A percentile compares a stretch with the other conserved stretches of the same genome.
These are phyloP conservation scores for Boleophthalmus pectinirostris DNA, from an alignment of 2,113 vertebrate genomes.

Conservation along the genomic window DNA sequence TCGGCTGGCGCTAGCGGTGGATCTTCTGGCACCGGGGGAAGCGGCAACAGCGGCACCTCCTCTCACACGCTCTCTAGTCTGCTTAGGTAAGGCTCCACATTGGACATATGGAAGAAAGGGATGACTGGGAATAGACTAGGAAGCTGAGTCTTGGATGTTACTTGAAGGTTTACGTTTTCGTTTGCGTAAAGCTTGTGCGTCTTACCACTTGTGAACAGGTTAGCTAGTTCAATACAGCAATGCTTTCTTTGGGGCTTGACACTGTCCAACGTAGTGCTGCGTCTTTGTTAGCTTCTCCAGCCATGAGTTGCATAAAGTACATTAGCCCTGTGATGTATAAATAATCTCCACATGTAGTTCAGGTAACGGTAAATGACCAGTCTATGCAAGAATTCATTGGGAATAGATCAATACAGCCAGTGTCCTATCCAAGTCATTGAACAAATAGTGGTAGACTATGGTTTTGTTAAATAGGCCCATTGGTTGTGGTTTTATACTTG, in stretches of 20 bases:
- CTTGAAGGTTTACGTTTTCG: neutral
- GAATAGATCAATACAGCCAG: neutral
- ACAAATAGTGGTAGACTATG: neutral
- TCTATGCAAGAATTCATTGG: neutral
- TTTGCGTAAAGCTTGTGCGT: neutral
- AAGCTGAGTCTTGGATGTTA: neutral
- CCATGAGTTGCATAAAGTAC: conserved; percentile 35
- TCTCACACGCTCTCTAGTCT: conserved; percentile 90
- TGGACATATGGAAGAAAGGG: conserved; percentile 8
- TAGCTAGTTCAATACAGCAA: neutral
- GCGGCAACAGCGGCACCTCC: conserved; percentile 71
- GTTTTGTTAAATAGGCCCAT: neutral
- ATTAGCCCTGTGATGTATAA: conserved; percentile 15
- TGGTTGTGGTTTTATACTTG: neutral
- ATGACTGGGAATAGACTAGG: conserved; percentile 3
- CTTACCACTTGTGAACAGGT: neutral
- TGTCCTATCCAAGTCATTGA: neutral
- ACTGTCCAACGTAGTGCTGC: conserved; percentile 24
- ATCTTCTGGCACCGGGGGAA: conserved; percentile 70
- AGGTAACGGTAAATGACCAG: neutral
- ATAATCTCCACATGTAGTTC: conserved; percentile 10
- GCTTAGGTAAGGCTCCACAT: conserved; percentile 81
- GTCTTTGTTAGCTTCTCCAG: conserved; percentile 71
- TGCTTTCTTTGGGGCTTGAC: neutral
- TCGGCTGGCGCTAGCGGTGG: conserved; percentile 80